phyloP scores from a whole-genome alignment of 2,888 invertebrate genomes.

The Eulithis prunata region DNA sequence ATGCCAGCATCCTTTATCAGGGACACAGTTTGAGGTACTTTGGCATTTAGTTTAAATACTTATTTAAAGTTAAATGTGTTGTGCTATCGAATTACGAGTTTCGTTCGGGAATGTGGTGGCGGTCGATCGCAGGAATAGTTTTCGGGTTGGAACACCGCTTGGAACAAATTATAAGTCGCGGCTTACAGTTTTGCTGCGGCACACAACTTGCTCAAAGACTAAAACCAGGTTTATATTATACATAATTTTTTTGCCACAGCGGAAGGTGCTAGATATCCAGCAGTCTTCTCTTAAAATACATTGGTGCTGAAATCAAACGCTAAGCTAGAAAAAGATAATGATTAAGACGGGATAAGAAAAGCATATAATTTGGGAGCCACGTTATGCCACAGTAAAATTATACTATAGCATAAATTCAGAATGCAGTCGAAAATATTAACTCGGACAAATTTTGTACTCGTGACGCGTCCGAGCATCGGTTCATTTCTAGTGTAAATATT shows the following conservation, averaged over 20 bases:
- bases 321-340: background rate
- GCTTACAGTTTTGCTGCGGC: background rate
- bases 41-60: conserved; percentile 34
- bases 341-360: background rate
- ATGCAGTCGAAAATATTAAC: conserved; percentile 3
- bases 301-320: background rate
- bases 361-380: background rate
- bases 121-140: conserved; percentile 7
- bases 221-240: too few species aligned
- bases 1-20: background rate
- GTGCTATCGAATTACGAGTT: conserved; percentile 32
- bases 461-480: background rate
- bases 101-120: conserved; percentile 1
- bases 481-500: conserved; percentile 9
- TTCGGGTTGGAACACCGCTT: background rate
- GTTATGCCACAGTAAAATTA: background rate
- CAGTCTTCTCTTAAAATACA: too few species aligned
- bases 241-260: too few species aligned
- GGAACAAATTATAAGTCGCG: background rate
- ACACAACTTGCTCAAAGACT: too few species aligned
- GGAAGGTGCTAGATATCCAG: too few species aligned
- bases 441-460: background rate
- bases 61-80: conserved; percentile 17
- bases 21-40: conserved; percentile 40
- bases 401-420: background rate